These are phyloP conservation scores for Chloroclysta siterata DNA, from an alignment of 2,888 invertebrate genomes.

Conservation along the genomic window DNA sequence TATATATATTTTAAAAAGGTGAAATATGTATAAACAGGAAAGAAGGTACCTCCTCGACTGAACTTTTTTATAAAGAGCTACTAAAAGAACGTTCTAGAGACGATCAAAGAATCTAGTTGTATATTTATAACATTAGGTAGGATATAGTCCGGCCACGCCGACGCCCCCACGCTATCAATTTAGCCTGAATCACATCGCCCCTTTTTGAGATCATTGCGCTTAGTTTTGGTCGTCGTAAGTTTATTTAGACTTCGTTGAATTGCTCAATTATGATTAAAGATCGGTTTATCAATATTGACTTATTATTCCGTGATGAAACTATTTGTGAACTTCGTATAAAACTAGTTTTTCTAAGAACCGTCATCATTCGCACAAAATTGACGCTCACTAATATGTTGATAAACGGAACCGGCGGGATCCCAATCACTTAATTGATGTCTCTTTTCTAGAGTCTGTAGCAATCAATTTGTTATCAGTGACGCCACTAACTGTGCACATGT, in stretches of 20 bases:
- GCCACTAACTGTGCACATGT: conserved; percentile 54
- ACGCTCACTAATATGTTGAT: conserved; percentile 62
- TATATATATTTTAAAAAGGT: no score
- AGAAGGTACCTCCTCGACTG: no score
- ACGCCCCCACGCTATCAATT: background rate
- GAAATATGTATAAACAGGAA: no score
- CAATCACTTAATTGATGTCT: conserved; percentile 75
- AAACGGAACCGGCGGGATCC: conserved; percentile 66
- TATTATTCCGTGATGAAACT: conserved; percentile 9
- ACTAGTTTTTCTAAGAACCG: conserved; percentile 40
- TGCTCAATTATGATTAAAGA: no score
- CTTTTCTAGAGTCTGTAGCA: conserved; percentile 65
- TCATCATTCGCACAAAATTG: conserved; percentile 53
- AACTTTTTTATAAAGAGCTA: no score
- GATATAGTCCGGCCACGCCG: no score
- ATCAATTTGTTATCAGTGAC: conserved; percentile 71
- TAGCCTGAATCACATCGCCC: background rate
- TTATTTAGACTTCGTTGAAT: no score
- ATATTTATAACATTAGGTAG: no score
- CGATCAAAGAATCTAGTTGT: no score
- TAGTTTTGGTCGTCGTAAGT: no score
- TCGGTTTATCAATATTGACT: background rate
- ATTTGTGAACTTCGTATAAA: conserved; percentile 10
- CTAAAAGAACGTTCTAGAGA: no score
- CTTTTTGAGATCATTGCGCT: background rate